phyloP scores from a whole-genome alignment of 2,797 vertebrate species.

The Borostomias antarcticus region DNA sequence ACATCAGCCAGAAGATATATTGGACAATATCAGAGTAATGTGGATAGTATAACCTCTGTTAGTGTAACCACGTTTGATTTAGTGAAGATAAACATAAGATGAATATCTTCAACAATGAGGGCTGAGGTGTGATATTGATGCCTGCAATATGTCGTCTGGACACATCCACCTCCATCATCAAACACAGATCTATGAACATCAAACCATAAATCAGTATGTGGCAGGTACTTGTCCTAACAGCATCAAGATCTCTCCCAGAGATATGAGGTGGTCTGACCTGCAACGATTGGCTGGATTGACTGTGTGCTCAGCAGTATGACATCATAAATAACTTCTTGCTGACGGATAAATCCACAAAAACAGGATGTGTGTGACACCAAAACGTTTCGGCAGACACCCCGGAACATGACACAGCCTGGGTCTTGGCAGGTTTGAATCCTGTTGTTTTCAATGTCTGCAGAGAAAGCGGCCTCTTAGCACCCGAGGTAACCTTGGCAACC shows the following conservation, averaged over 20 bases:
- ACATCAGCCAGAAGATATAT: conserved; percentile 38
- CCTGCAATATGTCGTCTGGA: conserved; percentile 3
- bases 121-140: conserved; percentile 21
- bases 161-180: neutral
- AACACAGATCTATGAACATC: neutral
- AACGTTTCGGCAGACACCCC: too few species aligned
- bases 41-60: conserved; percentile 22
- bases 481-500: too few species aligned
- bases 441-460: too few species aligned
- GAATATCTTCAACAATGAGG: conserved; percentile 21
- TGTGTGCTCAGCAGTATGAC: neutral
- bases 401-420: too few species aligned
- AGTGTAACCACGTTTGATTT: conserved; percentile 30
- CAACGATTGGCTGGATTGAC: neutral
- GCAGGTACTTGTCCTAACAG: neutral
- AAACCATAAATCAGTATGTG: neutral
- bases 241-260: neutral
- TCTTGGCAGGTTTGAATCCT: too few species aligned
- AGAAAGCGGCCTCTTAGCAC: too few species aligned
- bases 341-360: neutral
- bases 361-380: too few species aligned
- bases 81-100: conserved; percentile 28
- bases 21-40: conserved; percentile 20
- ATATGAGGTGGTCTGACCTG: neutral
- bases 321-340: neutral